Evolutionary conservation across 2,113 vertebrate species (phyloP).

Genomic region (Protobothrops mucrosquamatus): DNA sequence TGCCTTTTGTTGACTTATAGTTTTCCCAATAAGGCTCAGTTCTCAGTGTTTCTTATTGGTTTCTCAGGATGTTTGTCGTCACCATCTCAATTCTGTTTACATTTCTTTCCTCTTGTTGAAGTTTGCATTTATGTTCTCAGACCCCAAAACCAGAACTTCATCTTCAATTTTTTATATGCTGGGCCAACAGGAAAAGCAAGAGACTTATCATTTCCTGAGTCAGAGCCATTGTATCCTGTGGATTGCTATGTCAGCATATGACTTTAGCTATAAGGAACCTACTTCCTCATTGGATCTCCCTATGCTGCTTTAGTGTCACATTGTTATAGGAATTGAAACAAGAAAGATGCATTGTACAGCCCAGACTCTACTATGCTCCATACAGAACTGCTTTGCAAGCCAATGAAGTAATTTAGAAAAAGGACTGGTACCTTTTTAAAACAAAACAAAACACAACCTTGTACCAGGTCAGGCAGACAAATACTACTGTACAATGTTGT

Average conservation of each 20-base stretch:
- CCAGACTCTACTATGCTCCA: background rate
- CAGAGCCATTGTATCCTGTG: background rate
- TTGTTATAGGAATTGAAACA: background rate
- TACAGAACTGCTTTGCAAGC: background rate
- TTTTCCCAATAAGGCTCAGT: background rate
- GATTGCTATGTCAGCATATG: background rate
- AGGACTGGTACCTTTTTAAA: background rate
- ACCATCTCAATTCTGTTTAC: background rate
- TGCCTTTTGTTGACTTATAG: background rate
- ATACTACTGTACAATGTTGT: background rate
- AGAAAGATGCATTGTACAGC: background rate
- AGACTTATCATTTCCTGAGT: background rate
- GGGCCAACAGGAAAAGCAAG: conserved; percentile 3
- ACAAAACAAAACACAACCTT: background rate
- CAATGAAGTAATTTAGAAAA: background rate
- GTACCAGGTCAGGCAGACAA: background rate
- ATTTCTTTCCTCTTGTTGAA: background rate
- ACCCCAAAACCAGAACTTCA: background rate
- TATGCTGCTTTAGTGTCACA: background rate
- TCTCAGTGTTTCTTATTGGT: background rate
- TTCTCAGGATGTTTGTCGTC: background rate
- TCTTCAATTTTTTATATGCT: background rate
- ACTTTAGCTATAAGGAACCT: background rate
- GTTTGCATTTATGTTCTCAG: background rate
- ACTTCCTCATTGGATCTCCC: background rate